Evolutionary conservation across 2,113 vertebrate species (phyloP).

Genomic region (Acanthisitta chloris): DNA sequence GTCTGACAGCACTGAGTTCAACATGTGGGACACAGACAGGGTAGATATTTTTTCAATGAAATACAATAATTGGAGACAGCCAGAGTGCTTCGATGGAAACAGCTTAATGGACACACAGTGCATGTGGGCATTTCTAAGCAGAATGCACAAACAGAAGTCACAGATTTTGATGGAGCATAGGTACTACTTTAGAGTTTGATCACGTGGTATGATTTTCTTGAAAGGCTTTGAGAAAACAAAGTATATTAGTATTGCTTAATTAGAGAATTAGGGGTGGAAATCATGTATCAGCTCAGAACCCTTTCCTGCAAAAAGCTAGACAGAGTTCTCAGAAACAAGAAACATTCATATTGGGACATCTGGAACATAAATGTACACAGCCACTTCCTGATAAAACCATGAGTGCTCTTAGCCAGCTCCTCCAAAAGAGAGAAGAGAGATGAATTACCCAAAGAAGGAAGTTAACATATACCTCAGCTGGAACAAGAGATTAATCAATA

Average conservation of each 20-base stretch:
- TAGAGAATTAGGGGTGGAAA: neutral
- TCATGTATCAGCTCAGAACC: neutral
- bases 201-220: neutral
- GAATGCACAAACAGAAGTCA: neutral
- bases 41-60: neutral
- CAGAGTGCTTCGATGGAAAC: neutral
- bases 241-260: neutral
- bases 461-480: neutral
- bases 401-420: neutral
- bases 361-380: neutral
- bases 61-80: neutral
- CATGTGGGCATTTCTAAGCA: neutral
- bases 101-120: neutral
- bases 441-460: neutral
- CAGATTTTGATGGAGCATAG: neutral
- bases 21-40: constrained; percentile 15
- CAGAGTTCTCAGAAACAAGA: neutral
- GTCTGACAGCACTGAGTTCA: neutral
- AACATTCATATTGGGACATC: neutral
- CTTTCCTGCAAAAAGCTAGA: neutral
- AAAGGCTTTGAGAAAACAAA: neutral
- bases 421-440: neutral
- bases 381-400: neutral
- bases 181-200: neutral
- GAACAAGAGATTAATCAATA: neutral